These are phyloP conservation scores for Orchesella flavescens DNA, from an alignment of 2,888 invertebrate genomes.

Conservation along the genomic window DNA sequence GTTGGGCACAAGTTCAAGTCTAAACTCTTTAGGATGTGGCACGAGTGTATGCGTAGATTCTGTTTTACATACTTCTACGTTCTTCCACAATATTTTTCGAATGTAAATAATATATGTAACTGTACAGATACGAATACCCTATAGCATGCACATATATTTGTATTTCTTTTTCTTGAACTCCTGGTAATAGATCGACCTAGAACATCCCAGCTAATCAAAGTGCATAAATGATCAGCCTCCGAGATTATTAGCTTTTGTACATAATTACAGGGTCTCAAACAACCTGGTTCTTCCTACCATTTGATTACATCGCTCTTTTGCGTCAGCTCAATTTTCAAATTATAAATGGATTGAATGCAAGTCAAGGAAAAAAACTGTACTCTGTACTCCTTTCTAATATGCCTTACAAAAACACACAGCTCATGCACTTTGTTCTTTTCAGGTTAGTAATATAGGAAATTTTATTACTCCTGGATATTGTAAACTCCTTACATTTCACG, in stretches of 20 bases:
- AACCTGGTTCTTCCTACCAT: conserved; percentile 42
- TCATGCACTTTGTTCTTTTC: too few species aligned
- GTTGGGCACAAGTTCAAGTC: conserved; percentile 20
- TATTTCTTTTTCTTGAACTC: not conserved
- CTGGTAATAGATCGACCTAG: conserved; percentile 18
- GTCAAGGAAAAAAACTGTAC: too few species aligned
- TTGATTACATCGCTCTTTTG: conserved; percentile 40
- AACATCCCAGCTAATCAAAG: conserved; percentile 54
- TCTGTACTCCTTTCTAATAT: too few species aligned
- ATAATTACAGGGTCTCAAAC: conserved; percentile 57
- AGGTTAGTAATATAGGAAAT: too few species aligned
- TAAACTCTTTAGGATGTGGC: conserved; percentile 33
- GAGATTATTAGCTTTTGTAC: conserved; percentile 55
- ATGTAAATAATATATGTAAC: too few species aligned
- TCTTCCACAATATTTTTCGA: conserved; percentile 27
- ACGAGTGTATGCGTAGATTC: conserved; percentile 40
- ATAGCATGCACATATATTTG: not conserved
- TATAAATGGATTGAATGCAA: not conserved
- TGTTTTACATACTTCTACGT: not conserved
- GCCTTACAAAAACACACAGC: too few species aligned
- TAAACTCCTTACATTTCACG: too few species aligned
- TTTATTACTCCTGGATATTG: too few species aligned
- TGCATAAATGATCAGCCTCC: conserved; percentile 47
- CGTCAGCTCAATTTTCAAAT: conserved; percentile 22
- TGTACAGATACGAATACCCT: too few species aligned